phyloP scores from a whole-genome alignment of 2,888 invertebrate genomes.

The Charanyca ferruginea region DNA sequence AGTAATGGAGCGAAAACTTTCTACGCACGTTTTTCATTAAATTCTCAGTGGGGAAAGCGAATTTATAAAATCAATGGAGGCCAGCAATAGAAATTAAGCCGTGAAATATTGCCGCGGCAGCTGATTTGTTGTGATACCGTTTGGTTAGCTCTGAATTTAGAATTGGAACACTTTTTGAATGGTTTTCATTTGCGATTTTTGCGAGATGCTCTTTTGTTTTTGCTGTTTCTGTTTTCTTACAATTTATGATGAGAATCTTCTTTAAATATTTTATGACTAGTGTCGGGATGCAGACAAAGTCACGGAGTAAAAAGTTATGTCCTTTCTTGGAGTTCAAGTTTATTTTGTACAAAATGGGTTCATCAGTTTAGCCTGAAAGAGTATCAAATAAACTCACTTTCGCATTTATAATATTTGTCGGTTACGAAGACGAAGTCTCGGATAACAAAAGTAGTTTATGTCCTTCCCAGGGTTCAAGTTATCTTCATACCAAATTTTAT shows the following conservation, averaged over 20 bases:
- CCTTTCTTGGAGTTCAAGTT: too few species aligned
- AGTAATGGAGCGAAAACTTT: constrained; percentile 82
- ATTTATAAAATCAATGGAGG: constrained; percentile 80
- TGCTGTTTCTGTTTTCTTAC: neutral
- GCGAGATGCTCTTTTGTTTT: constrained; percentile 31
- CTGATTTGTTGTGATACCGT: constrained; percentile 64
- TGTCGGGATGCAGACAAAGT: too few species aligned
- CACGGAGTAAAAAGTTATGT: too few species aligned
- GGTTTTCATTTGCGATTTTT: constrained; percentile 38
- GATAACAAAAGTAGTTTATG: too few species aligned
- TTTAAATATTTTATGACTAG: neutral
- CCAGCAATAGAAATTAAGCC: constrained; percentile 76
- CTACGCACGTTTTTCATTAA: constrained; percentile 87
- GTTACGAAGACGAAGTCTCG: too few species aligned
- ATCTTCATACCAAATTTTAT: too few species aligned
- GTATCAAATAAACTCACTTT: too few species aligned
- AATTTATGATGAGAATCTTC: constrained; percentile 4
- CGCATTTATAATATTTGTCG: too few species aligned
- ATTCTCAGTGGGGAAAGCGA: constrained; percentile 73
- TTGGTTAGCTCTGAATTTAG: constrained; percentile 51
- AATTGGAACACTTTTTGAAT: constrained; percentile 56
- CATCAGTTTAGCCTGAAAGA: too few species aligned
- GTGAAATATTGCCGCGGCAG: constrained; percentile 63
- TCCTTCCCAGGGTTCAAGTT: too few species aligned
- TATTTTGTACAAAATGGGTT: too few species aligned